These are phyloP conservation scores for Pedetes capensis DNA, from an alignment of 2,113 vertebrate species.

Conservation along the genomic window DNA sequence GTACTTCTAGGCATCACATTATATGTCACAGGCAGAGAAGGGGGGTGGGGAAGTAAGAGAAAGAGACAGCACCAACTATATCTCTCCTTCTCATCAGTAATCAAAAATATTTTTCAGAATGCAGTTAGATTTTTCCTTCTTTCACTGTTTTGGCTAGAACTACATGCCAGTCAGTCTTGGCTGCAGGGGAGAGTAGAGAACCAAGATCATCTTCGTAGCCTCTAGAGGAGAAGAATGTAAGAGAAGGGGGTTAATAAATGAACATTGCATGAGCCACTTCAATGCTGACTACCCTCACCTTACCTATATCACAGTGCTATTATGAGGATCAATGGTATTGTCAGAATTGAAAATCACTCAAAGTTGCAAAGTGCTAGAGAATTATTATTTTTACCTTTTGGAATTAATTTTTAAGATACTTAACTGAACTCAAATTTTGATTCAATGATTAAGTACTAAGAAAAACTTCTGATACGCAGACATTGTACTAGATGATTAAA, in stretches of 20 bases:
- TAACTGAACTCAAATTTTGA: constrained; percentile 30
- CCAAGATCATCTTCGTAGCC: neutral
- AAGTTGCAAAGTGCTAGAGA: neutral
- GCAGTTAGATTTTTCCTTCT: neutral
- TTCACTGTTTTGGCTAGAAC: neutral
- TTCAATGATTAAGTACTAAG: constrained; percentile 1
- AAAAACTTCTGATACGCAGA: neutral
- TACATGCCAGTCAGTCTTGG: neutral
- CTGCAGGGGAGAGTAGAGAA: neutral
- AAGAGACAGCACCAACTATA: neutral
- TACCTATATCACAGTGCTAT: neutral
- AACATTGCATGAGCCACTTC: neutral
- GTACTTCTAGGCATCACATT: neutral
- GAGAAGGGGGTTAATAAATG: neutral
- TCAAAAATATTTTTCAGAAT: neutral
- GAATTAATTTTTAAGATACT: neutral
- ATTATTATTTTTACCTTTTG: neutral
- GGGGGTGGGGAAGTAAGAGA: neutral
- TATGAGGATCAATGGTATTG: neutral
- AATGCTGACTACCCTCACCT: neutral
- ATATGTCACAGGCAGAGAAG: neutral
- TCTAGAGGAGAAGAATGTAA: neutral
- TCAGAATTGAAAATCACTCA: neutral
- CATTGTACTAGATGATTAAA: neutral
- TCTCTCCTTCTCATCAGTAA: neutral